These are phyloP conservation scores for Mormyrus lacerda DNA, from an alignment of 2,113 vertebrate genomes.

Conservation along the genomic window DNA sequence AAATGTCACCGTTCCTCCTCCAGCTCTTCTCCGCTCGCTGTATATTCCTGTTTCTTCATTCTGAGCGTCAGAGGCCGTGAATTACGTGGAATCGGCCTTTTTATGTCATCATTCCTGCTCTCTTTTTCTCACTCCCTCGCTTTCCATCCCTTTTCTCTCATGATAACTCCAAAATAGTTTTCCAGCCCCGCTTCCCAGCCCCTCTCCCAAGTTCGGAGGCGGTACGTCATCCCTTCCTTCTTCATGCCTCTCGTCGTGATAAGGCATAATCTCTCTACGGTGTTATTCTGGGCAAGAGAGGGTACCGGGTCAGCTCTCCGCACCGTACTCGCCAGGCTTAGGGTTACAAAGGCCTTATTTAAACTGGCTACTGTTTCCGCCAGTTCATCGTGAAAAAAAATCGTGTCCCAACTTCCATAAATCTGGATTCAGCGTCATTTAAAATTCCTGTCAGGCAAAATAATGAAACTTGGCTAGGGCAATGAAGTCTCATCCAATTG, in stretches of 20 bases:
- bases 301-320: not conserved
- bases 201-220: no score
- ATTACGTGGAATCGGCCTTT: not conserved
- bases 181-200: not conserved
- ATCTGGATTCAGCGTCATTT: not conserved
- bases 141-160: not conserved
- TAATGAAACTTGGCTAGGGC: not conserved
- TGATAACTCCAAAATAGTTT: not conserved
- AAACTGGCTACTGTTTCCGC: not conserved
- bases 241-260: not conserved
- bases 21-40: not conserved
- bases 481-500: not conserved
- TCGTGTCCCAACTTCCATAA: not conserved
- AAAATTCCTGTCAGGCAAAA: not conserved
- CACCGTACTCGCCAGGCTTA: not conserved
- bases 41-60: not conserved
- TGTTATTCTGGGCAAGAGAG: not conserved
- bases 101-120: not conserved
- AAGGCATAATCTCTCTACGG: not conserved
- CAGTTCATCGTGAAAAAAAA: not conserved
- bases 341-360: not conserved
- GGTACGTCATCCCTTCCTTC: not conserved
- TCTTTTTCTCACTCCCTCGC: not conserved
- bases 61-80: not conserved
- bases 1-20: constrained; percentile 7